phyloP scores from a whole-genome alignment of 2,888 invertebrate genomes.

The Dromius quadrimaculatus region DNA sequence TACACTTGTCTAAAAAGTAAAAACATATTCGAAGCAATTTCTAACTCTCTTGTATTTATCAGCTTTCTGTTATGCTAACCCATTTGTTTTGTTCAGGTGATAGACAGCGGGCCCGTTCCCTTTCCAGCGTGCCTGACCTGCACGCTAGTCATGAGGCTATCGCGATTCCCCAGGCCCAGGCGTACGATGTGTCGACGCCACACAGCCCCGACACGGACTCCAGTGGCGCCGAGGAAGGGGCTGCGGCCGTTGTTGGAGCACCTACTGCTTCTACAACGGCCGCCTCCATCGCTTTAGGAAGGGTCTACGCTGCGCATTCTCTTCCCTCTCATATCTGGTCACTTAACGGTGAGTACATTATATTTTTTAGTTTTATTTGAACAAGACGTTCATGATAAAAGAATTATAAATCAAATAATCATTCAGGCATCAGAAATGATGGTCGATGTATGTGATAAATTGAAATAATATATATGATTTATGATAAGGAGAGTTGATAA shows the following conservation, averaged over 20 bases:
- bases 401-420: too few relatives aligned
- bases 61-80: too few relatives aligned
- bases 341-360: conserved; percentile 81
- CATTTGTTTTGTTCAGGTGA: too few relatives aligned
- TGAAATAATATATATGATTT: too few relatives aligned
- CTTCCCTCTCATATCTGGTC: conserved; percentile 94
- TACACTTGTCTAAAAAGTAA: too few relatives aligned
- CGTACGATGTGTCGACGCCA: conserved; percentile 75
- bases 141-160: conserved; percentile 70
- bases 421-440: too few relatives aligned
- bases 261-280: conserved; percentile 64
- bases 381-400: too few relatives aligned
- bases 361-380: too few relatives aligned
- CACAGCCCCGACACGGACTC: conserved; percentile 78
- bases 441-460: too few relatives aligned
- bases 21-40: too few relatives aligned
- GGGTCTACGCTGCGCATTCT: conserved; percentile 90
- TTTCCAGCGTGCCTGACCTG: conserved; percentile 87
- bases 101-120: conserved; percentile 84
- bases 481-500: too few relatives aligned
- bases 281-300: conserved; percentile 74
- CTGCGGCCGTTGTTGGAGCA: conserved; percentile 66
- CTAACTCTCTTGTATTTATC: too few relatives aligned
- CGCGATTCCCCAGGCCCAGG: conserved; percentile 73
- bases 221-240: conserved; percentile 79